A percentile compares a stretch with the other conserved stretches of the same genome.
These are phyloP conservation scores for Amphipyra tragopoginis DNA, from an alignment of 2,888 invertebrate genomes.

Conservation along the genomic window DNA sequence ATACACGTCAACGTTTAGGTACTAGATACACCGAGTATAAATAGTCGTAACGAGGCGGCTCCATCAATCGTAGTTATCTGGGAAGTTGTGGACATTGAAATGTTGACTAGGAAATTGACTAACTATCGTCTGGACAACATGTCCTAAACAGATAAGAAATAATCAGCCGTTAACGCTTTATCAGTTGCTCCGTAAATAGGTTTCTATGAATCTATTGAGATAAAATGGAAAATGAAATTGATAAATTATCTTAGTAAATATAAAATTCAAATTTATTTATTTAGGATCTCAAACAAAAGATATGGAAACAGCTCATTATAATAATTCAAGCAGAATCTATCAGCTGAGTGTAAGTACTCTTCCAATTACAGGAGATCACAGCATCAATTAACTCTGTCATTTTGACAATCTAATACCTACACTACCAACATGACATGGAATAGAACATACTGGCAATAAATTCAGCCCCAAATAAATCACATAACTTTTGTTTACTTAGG, in stretches of 20 bases:
- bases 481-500: no score
- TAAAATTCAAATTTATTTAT: no score
- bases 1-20: conserved; percentile 67
- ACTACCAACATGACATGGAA: no score
- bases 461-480: no score
- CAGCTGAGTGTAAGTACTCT: no score
- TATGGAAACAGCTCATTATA: no score
- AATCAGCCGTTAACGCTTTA: conserved; percentile 59
- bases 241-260: conserved; percentile 9
- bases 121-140: conserved; percentile 60
- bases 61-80: conserved; percentile 64
- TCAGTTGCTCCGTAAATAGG: conserved; percentile 45
- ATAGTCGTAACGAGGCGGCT: conserved; percentile 65
- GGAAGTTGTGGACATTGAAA: conserved; percentile 61
- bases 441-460: no score
- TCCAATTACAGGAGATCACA: no score
- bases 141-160: conserved; percentile 62
- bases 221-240: conserved; percentile 33
- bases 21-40: conserved; percentile 51
- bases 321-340: no score
- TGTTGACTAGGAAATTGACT: conserved; percentile 64
- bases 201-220: conserved; percentile 44
- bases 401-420: no score
- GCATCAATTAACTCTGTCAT: no score
- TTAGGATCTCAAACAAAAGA: no score